These are phyloP conservation scores for Drosophila paulistorum DNA, from an alignment of 1,140 invertebrate genomes.

Conservation along the genomic window DNA sequence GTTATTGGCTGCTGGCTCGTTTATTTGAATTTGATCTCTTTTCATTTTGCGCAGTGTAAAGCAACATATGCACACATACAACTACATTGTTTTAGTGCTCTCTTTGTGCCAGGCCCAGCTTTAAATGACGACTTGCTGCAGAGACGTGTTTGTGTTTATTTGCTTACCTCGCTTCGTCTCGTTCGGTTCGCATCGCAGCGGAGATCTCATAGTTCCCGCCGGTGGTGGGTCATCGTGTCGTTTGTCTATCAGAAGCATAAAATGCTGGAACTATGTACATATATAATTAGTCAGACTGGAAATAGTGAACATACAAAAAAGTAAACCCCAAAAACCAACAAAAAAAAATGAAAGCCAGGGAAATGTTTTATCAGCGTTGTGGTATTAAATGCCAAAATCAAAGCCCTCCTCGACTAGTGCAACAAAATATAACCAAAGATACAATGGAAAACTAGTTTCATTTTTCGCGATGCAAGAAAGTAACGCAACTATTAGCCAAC, in stretches of 20 bases:
- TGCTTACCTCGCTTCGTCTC: slow-evolving; percentile 56
- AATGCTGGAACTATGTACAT: slow-evolving; percentile 41
- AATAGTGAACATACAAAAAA: slow-evolving; percentile 19
- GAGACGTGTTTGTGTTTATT: slow-evolving; percentile 48
- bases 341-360: slow-evolving; percentile 70
- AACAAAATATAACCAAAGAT: slow-evolving; percentile 31
- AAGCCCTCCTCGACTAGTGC: slow-evolving; percentile 35
- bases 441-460: slow-evolving; percentile 31
- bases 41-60: too few relatives aligned
- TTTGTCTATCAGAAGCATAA: slow-evolving; percentile 10
- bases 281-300: slow-evolving; percentile 8
- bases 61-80: too few relatives aligned
- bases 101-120: slow-evolving; percentile 21
- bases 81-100: too few relatives aligned
- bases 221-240: not conserved
- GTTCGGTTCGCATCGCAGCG: slow-evolving; percentile 42
- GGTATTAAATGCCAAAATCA: slow-evolving; percentile 39
- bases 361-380: slow-evolving; percentile 68
- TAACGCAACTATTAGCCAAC: slow-evolving; percentile 69
- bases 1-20: too few relatives aligned
- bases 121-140: slow-evolving; percentile 55
- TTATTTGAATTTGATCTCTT: too few relatives aligned
- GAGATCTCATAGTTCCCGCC: not conserved
- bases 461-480: slow-evolving; percentile 58
- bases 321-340: too few relatives aligned